Conservation (phyloP, 2,113 vertebrate species). For the Laterallus jamaicensis region DNA sequence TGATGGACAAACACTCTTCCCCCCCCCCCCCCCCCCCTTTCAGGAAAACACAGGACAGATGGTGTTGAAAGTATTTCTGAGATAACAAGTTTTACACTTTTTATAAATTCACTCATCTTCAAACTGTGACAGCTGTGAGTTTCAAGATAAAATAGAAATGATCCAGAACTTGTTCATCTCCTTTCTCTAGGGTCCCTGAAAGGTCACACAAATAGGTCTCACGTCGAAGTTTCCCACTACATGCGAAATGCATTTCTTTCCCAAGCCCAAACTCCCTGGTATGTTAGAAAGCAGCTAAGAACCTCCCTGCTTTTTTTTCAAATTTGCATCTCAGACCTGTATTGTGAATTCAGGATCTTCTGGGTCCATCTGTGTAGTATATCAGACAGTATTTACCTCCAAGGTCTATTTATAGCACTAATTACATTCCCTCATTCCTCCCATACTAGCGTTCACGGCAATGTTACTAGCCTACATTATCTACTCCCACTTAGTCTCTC, state of each 20-base stretch:
- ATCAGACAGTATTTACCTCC: neutral
- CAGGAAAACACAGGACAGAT: constrained; percentile 61
- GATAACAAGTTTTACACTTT: constrained; percentile 49
- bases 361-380: neutral
- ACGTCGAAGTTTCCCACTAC: neutral
- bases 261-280: neutral
- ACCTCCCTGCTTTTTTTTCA: neutral
- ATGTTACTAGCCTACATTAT: neutral
- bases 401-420: neutral
- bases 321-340: neutral
- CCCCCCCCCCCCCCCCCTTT: neutral
- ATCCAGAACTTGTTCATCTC: constrained; percentile 55
- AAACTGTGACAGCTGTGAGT: constrained; percentile 54
- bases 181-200: constrained; percentile 31
- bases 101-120: constrained; percentile 59
- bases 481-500: neutral
- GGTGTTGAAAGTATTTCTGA: constrained; percentile 22
- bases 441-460: neutral
- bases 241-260: neutral
- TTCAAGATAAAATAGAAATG: constrained; percentile 51
- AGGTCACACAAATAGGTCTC: constrained; percentile 33
- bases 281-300: neutral
- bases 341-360: neutral
- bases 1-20: neutral
- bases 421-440: neutral